Evolutionary conservation across 2,888 invertebrate genomes (phyloP).

Genomic region (Drosophila macrothrix): DNA sequence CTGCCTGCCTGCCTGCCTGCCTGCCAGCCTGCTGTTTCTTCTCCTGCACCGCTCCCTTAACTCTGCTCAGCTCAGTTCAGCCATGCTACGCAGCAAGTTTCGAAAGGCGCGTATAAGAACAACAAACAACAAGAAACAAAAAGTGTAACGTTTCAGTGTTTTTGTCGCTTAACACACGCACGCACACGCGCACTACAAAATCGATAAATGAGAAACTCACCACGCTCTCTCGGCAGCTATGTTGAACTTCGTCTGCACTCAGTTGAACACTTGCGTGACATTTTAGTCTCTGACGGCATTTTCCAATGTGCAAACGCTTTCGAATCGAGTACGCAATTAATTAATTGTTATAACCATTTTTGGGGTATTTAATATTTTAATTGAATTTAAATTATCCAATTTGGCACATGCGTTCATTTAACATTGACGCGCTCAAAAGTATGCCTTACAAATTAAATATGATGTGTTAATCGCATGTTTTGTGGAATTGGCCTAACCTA

Average conservation of each 20-base stretch:
- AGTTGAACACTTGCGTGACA: conserved; percentile 28
- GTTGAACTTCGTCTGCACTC: conserved; percentile 31
- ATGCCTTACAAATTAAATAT: conserved; percentile 21
- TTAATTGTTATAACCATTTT: conserved; percentile 34
- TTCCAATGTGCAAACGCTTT: conserved; percentile 55
- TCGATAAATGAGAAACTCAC: conserved; percentile 67
- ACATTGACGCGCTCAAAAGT: conserved; percentile 19
- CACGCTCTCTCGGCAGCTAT: conserved; percentile 25
- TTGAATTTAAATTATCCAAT: conserved; percentile 14
- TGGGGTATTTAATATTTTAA: conserved; percentile 35
- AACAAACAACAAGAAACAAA: conserved; percentile 48
- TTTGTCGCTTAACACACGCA: conserved; percentile 49
- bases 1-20: conserved; percentile 13
- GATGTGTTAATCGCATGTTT: conserved; percentile 1
- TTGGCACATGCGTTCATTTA: neutral
- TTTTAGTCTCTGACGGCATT: conserved; percentile 73
- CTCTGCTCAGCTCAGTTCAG: neutral
- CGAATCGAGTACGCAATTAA: conserved; percentile 25
- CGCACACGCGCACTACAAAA: conserved; percentile 50
- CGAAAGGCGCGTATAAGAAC: conserved; percentile 46
- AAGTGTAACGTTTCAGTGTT: conserved; percentile 43
- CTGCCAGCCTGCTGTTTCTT: conserved; percentile 4
- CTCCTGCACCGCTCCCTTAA: conserved; percentile 24
- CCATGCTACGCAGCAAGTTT: conserved; percentile 10
- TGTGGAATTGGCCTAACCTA: conserved; percentile 53